Conservation (phyloP, 2,888 invertebrate species). For the Hirtodrosophila confusa region DNA sequence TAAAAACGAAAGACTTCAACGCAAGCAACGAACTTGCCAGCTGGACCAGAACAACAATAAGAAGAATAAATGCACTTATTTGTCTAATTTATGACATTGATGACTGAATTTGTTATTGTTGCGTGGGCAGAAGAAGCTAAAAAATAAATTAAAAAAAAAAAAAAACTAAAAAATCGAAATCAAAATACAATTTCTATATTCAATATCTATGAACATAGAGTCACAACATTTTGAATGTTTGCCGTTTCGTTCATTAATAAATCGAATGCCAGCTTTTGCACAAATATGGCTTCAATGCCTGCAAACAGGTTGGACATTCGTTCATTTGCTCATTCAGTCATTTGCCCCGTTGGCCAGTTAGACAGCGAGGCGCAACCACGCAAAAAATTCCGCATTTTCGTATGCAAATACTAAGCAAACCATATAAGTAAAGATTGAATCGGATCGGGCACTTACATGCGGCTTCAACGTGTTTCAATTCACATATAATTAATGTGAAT, state of each 20-base stretch:
- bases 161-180: conserved; percentile 19
- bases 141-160: too few relatives aligned
- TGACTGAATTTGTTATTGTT: conserved; percentile 52
- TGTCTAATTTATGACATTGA: conserved; percentile 65
- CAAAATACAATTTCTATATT: conserved; percentile 4
- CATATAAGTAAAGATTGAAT: conserved; percentile 56
- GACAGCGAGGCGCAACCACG: conserved; percentile 62
- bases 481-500: conserved; percentile 73
- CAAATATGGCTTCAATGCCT: conserved; percentile 66
- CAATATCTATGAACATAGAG: conserved; percentile 11
- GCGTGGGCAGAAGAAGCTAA: conserved; percentile 34
- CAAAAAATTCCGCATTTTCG: conserved; percentile 57
- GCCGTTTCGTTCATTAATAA: conserved; percentile 65
- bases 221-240: conserved; percentile 45
- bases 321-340: conserved; percentile 26
- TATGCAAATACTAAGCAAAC: conserved; percentile 61
- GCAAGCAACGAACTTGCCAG: conserved; percentile 63
- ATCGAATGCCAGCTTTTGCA: conserved; percentile 52
- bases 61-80: conserved; percentile 67
- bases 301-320: conserved; percentile 46
- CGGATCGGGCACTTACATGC: conserved; percentile 36
- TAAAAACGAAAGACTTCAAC: conserved; percentile 76
- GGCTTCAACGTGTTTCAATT: conserved; percentile 69
- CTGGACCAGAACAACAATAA: conserved; percentile 8
- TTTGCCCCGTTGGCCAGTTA: conserved; percentile 24